A percentile compares a stretch with the other conserved stretches of the same genome.
These are phyloP conservation scores for Bovichtus variegatus DNA, from an alignment of 2,797 vertebrate species.

Conservation along the genomic window DNA sequence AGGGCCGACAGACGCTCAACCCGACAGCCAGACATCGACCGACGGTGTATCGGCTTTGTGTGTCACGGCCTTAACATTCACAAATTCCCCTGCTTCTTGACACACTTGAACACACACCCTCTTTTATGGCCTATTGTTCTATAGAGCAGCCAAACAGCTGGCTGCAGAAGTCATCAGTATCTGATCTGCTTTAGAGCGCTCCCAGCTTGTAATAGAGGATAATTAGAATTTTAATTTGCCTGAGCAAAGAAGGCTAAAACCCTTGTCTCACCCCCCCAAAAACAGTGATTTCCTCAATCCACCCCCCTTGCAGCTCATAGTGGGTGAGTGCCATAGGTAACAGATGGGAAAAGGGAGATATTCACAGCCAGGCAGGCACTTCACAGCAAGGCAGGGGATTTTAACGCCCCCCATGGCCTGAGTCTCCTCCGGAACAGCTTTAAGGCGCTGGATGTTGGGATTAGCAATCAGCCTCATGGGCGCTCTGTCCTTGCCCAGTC, in stretches of 20 bases:
- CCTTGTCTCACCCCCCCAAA: constrained; percentile 33
- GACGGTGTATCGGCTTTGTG: too few relatives aligned
- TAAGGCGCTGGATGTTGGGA: constrained; percentile 62
- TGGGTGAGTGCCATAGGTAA: constrained; percentile 54
- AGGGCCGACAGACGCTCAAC: too few relatives aligned
- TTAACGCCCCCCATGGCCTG: constrained; percentile 61
- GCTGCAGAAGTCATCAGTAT: constrained; percentile 73
- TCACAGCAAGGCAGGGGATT: constrained; percentile 65
- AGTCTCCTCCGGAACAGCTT: constrained; percentile 55
- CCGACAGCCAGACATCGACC: too few relatives aligned
- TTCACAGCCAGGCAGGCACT: constrained; percentile 73
- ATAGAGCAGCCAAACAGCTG: constrained; percentile 69
- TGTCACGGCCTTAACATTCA: too few relatives aligned
- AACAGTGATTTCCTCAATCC: constrained; percentile 37
- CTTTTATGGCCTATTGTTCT: constrained; percentile 75
- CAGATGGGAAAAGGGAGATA: constrained; percentile 80
- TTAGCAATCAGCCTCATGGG: constrained; percentile 57
- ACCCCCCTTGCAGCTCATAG: constrained; percentile 39
- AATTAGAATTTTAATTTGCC: constrained; percentile 80
- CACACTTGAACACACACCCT: constrained; percentile 47
- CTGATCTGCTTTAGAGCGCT: constrained; percentile 73
- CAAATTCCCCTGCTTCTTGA: constrained; percentile 50
- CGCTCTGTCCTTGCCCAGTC: constrained; percentile 41
- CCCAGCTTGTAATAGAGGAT: constrained; percentile 78
- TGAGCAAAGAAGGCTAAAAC: constrained; percentile 61